phyloP scores from a whole-genome alignment of 2,797 vertebrate genomes.

The Poeciliopsis turneri region DNA sequence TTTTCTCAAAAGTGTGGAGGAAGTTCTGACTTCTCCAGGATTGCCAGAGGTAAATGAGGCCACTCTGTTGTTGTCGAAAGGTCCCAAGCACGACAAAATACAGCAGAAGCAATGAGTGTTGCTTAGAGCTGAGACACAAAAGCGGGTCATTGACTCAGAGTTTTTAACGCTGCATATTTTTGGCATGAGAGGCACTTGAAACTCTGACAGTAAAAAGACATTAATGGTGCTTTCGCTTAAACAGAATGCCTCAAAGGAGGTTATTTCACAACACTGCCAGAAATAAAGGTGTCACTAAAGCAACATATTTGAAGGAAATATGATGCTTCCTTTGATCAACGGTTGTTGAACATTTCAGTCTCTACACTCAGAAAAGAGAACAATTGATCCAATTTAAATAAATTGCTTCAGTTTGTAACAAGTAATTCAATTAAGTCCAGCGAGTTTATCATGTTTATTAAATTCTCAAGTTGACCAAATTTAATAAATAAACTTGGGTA shows the following conservation, averaged over 20 bases:
- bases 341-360: slow-evolving; percentile 12
- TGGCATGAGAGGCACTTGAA: slow-evolving; percentile 17
- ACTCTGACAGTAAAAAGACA: slow-evolving; percentile 28
- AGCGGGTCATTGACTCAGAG: slow-evolving; percentile 6
- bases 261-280: not conserved
- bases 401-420: not conserved
- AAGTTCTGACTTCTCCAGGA: slow-evolving; percentile 82
- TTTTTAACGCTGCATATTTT: slow-evolving; percentile 36
- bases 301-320: slow-evolving; percentile 28
- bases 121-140: slow-evolving; percentile 31
- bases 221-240: slow-evolving; percentile 10
- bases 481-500: not conserved
- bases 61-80: slow-evolving; percentile 49
- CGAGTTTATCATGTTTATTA: not conserved
- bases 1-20: slow-evolving; percentile 88
- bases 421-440: not conserved
- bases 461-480: not conserved
- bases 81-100: slow-evolving; percentile 51
- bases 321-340: slow-evolving; percentile 23
- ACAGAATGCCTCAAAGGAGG: not conserved
- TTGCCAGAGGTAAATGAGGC: slow-evolving; percentile 74
- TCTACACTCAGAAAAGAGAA: not conserved
- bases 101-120: slow-evolving; percentile 44
- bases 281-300: slow-evolving; percentile 7
- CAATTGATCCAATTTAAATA: not conserved